Evolutionary conservation across 2,113 vertebrate species (phyloP), one percentile per base, ranked within the genome.

Genomic region (Chaenogobius annularis): DNA sequence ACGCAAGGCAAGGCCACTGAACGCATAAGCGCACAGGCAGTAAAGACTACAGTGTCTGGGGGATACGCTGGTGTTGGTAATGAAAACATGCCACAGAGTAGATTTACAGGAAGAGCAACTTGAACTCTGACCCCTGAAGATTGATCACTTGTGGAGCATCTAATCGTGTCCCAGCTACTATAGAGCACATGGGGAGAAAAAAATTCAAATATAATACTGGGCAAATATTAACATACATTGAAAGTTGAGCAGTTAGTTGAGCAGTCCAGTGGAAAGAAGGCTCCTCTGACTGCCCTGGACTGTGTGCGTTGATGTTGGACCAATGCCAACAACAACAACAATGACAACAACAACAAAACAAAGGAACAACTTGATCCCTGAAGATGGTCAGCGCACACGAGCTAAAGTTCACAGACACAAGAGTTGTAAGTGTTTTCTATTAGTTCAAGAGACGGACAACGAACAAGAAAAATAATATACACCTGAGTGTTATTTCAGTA

Each of bases 81-180:
- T 92, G 87, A 92, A 92, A 92, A 90, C 87, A 90, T 90, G 88
- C 74, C 88, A 87, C 74, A 76, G 85, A 87, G 84, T 80, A 90
- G 88, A 92, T 92, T 90, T 92, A 92, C 85, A 90, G 84, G 81
- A 85, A 82, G 82, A 87, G 75, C 82, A 92, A 85, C 88, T 90
- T 90, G 87, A 90, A 87, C 87, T 85, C 77, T 82, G 82, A 71
- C 75, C 83, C 78, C 50, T 2, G 72, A 56, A 79, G 80, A 89
- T 87, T 85, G 83, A 86, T 87, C 78, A 48, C 67, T 31, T 64
- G 69, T 65, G 7, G 63, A 87, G 76, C 63, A 89, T 90, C 86
- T 85, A 85, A 91, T 89, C 82, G 81, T 79, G 80, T 79, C 84
- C 62, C 74, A 31, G 79, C 79, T 77, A 66, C 76, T 70, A 62